These are phyloP conservation scores for Eristalinus sepulchralis DNA, from an alignment of 2,888 invertebrate species.

Conservation along the genomic window DNA sequence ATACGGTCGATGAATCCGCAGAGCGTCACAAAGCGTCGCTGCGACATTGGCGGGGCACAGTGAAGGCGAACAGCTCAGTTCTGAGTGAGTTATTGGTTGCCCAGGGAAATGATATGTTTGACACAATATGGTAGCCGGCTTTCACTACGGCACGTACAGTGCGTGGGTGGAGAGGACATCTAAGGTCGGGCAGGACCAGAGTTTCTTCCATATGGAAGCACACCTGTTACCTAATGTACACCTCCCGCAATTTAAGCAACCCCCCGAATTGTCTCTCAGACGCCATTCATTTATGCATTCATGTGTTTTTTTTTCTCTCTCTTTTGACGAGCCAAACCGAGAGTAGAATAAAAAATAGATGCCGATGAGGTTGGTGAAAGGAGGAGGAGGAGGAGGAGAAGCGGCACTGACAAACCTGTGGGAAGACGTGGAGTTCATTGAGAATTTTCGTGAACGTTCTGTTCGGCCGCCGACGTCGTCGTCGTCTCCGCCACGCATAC, in stretches of 20 bases:
- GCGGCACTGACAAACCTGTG: neutral
- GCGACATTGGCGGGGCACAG: slow-evolving; percentile 3
- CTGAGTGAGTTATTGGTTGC: slow-evolving; percentile 52
- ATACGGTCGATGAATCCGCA: slow-evolving; percentile 46
- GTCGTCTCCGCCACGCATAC: slow-evolving; percentile 40
- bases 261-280: neutral
- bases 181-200: neutral
- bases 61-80: neutral
- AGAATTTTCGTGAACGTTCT: slow-evolving; percentile 34
- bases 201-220: slow-evolving; percentile 66
- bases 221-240: slow-evolving; percentile 62
- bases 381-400: too few relatives aligned
- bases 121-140: slow-evolving; percentile 51
- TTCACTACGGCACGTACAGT: neutral
- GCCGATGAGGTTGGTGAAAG: neutral
- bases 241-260: neutral
- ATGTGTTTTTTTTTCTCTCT: neutral
- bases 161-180: neutral
- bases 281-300: neutral
- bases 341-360: slow-evolving; percentile 18
- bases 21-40: neutral
- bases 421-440: slow-evolving; percentile 19
- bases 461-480: slow-evolving; percentile 1
- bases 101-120: slow-evolving; percentile 56
- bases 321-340: slow-evolving; percentile 7